Base-by-base conservation (phyloP, 2,113 vertebrate genomes). In the Pteronura brasiliensis region DNA sequence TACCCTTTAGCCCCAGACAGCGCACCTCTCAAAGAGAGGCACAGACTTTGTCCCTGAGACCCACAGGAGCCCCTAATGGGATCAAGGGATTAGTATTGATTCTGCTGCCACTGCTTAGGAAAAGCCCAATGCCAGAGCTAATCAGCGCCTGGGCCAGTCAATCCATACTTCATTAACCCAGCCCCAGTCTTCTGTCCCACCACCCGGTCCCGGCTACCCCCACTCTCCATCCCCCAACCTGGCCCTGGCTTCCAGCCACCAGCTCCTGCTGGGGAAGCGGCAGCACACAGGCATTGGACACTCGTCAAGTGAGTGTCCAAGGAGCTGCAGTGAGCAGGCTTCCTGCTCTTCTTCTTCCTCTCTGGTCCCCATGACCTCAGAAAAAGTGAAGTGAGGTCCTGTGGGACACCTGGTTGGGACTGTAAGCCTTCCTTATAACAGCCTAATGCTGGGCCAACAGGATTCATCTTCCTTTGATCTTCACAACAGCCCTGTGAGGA, bases 71-170 rank as follows among this genome's bases (percentile, higher is more conserved):
- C 97, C 95, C 97, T 98, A 90, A 97, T 93, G 95, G 98, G 96
- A 96, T 97, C 71, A 97, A 98, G 92, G 97, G 96, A 98, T 97
- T 94, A 97, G 36, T 93, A 98, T 97, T 0, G 97, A 98, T 98
- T 95, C 97, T 93, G 59, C 8, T 44, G 96, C 79, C 57, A 0
- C 44, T 79, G 98, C 1, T 96, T 89, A 90, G 59, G 80, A 94
- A 97, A 92, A 92, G 91, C 96, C 94, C 57, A 11, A 6, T 93
- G 88, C 98, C 92, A 1, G 55, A 98, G 97, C 95, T 97, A 91
- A 98, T 98, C 97, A 97, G 97, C 88, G 96, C 94, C 94, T 55
- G 76, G 63, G 0, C 29, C 95, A 82, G 95, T 97, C 98, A 98
- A 98, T 98, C 36, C 13, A 89, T 83, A 96, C 96, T 80, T 98